Conservation (phyloP, 2,888 invertebrate genomes). For the Pseudococcus jackbeardsleyi region DNA sequence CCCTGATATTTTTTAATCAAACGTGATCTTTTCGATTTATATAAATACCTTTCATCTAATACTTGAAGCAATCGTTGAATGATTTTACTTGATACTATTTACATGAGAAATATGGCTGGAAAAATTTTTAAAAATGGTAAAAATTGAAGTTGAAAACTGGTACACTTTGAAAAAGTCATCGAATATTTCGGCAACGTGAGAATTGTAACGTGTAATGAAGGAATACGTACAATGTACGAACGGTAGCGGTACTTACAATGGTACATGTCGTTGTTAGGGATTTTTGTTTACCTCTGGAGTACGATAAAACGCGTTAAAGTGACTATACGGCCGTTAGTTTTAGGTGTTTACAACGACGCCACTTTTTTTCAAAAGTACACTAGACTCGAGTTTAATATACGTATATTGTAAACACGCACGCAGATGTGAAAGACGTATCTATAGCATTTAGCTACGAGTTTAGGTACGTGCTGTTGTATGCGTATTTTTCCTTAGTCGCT, state of each 20-base stretch:
- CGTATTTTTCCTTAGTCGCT: no score
- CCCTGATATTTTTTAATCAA: no score
- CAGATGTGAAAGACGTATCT: background rate
- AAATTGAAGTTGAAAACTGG: no score
- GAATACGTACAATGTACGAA: background rate
- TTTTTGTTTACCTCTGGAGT: constrained; percentile 26
- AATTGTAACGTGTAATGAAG: background rate
- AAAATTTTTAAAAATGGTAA: no score
- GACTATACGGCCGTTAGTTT: constrained; percentile 11
- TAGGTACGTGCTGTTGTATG: background rate
- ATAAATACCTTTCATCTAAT: no score
- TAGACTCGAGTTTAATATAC: background rate
- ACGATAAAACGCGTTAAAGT: background rate
- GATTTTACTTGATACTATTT: no score
- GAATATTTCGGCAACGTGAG: background rate
- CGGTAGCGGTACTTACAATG: background rate
- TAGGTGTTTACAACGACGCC: constrained; percentile 11
- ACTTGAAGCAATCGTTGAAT: no score
- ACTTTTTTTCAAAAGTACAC: background rate
- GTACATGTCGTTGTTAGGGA: constrained; percentile 20
- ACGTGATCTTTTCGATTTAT: no score
- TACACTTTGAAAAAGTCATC: background rate
- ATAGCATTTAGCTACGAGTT: background rate
- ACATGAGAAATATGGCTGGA: no score
- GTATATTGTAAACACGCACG: background rate